These are phyloP conservation scores for Ridgeia piscesae DNA, from an alignment of 1,140 invertebrate genomes.

Conservation along the genomic window DNA sequence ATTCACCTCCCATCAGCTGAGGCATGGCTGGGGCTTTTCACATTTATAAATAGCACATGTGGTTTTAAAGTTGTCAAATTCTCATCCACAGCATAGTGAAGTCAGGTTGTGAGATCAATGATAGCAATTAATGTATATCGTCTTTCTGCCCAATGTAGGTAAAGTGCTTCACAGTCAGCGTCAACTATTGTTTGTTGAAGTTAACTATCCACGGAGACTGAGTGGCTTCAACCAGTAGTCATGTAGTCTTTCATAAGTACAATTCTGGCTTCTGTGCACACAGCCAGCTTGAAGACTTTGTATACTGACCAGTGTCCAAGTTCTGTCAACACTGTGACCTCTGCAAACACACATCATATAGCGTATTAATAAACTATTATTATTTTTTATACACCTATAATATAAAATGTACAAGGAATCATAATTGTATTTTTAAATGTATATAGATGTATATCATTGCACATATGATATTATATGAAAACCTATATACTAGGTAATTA, in stretches of 20 bases:
- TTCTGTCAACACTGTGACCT: neutral
- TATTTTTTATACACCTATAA: no score
- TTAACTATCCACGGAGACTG: neutral
- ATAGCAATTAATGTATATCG: neutral
- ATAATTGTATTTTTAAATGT: no score
- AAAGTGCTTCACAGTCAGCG: neutral
- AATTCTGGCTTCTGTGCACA: neutral
- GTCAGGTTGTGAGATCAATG: neutral
- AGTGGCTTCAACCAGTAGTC: neutral
- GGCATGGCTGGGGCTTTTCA: neutral
- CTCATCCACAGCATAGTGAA: neutral
- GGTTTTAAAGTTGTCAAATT: neutral
- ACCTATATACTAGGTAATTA: no score
- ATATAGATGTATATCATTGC: no score
- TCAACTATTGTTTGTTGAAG: neutral
- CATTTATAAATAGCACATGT: neutral
- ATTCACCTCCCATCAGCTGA: neutral
- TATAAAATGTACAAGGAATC: no score
- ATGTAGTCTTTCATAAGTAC: neutral
- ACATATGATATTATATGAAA: no score
- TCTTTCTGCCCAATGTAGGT: neutral
- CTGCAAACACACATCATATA: no score
- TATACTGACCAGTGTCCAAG: neutral
- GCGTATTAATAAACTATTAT: no score
- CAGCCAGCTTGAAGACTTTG: neutral